Base-by-base conservation (phyloP, 2,888 invertebrate genomes). In the Sinotaia quadrata region DNA sequence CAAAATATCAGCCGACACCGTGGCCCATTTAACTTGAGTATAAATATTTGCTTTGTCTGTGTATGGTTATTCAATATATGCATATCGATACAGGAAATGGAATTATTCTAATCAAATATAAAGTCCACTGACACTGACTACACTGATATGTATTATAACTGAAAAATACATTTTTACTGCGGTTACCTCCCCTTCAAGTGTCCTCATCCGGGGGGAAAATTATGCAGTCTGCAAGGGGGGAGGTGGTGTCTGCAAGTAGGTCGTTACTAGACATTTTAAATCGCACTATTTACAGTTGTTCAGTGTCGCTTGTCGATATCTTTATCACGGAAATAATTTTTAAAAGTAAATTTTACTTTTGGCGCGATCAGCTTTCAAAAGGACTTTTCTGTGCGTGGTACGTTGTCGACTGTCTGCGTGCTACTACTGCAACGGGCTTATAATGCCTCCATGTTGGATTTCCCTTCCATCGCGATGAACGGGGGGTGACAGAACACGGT, bases 381-480 rank as follows among this genome's bases (percentile, higher is more conserved):
- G n/a, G n/a, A n/a, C n/a, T n/a, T 47, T 47, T 47, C 47, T 3
- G 47, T 8, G 24, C 21, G 24, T 21, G 24, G 47, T 47, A 24
- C 10, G 56, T 56, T 44, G 54, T 36, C 33, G 56, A 54, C 54
- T 54, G 54, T 47, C 56, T 65, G 65, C 65, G 56, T 56, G 52
- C 37, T 37, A 29, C 24, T 61, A 52, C 47, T 56, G 56, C 65
- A 65, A 24, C 56, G 37, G 56, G 65, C 65, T 54, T 56, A 65
- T 34, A 47, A 47, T 47, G 65, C 37, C 65, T 65, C 65, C 65
- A 65, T 65, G 54, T 65, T 65, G 65, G 54, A 65, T 65, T 65
- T 65, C 47, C 65, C 54, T 36, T 56, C 41, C 58, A 58, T 24
- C 27, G 52, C 61, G 51, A 56, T 56, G 65, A 31, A n/a, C 44